Percentiles rank a stretch among this genome's conserved stretches.
phyloP scores from a whole-genome alignment of 2,888 invertebrate species.

The Drosophila paracracens region DNA sequence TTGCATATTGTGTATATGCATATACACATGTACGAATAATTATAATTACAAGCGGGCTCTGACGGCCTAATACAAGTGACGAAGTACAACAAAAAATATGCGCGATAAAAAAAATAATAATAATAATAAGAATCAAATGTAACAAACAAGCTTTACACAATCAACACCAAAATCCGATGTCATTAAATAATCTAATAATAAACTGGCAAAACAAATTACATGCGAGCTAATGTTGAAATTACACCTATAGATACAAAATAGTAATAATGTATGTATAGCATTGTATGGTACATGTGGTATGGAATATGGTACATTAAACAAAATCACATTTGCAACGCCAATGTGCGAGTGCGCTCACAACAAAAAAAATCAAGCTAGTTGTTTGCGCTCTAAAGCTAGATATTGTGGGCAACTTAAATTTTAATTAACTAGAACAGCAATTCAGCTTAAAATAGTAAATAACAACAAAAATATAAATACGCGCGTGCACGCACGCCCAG shows the following conservation, averaged over 20 bases:
- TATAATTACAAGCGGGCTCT: slow-evolving; percentile 58
- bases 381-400: slow-evolving; percentile 30
- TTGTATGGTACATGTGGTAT: slow-evolving; percentile 49
- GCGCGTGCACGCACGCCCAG: slow-evolving; percentile 24
- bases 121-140: slow-evolving; percentile 40
- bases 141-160: slow-evolving; percentile 53
- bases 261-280: slow-evolving; percentile 36
- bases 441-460: slow-evolving; percentile 74
- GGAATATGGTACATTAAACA: slow-evolving; percentile 53
- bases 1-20: slow-evolving; percentile 39
- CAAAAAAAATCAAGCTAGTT: slow-evolving; percentile 27
- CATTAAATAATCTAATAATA: slow-evolving; percentile 49
- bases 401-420: slow-evolving; percentile 47
- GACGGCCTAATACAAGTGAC: slow-evolving; percentile 64
- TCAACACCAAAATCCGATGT: slow-evolving; percentile 40
- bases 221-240: slow-evolving; percentile 46
- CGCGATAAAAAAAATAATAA: slow-evolving; percentile 11
- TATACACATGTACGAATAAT: slow-evolving; percentile 38
- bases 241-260: slow-evolving; percentile 40
- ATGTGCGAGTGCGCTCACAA: slow-evolving; percentile 49
- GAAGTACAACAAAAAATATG: slow-evolving; percentile 50
- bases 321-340: slow-evolving; percentile 62
- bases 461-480: slow-evolving; percentile 60
- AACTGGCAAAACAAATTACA: slow-evolving; percentile 49
- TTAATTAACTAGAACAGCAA: slow-evolving; percentile 51